Evolutionary conservation across 1,140 invertebrate species (phyloP), one percentile per base, ranked within the genome.

Genomic region (Hormaphis cornu): DNA sequence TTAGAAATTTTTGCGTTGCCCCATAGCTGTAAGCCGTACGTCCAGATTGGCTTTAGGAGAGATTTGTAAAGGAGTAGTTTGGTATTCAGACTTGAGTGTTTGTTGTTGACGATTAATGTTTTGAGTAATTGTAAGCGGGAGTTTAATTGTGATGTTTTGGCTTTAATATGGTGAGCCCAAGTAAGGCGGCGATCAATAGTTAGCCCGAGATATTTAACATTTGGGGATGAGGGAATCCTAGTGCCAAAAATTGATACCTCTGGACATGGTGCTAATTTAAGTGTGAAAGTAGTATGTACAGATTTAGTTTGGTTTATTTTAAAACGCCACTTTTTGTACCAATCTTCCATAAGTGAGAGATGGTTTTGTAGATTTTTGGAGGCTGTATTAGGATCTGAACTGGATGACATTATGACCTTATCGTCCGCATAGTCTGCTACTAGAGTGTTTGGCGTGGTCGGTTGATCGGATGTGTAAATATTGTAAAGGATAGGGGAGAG

Each of bases 401-500:
- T 42, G 18, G 20, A 18, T 18, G 52, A 50, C 20, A 76, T 20
- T 42, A 74, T 70, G 54, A 73, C 76, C 12, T 70, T 75, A 59
- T 76, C 74, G 56, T 76, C 75, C 20, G 75, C 74, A 73, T 73
- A 77, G 28, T 73, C 73, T n/a, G 73, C 73, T 28, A 69, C 73
- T 30, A 70, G 69, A 2, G 58, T 72, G 37, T 72, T 71, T 24
- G 66, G 37, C 1, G 70, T 42, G n/a, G 48, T 69, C 14, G 75
- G 76, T 44, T 77, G 70, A 61, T 78, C 76, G 12, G 72, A 63
- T 3, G 75, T 75, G 70, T 73, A 78, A 0, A 75, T 8, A 6
- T 72, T 56, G 70, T 77, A 77, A 5, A 76, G 72, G 1, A 71
- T 33, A 0, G 76, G 75, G 5, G 72, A 74, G 2, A 76, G 53